These are phyloP conservation scores for Pogonophryne albipinna DNA, from an alignment of 2,797 vertebrate genomes.

Conservation along the genomic window DNA sequence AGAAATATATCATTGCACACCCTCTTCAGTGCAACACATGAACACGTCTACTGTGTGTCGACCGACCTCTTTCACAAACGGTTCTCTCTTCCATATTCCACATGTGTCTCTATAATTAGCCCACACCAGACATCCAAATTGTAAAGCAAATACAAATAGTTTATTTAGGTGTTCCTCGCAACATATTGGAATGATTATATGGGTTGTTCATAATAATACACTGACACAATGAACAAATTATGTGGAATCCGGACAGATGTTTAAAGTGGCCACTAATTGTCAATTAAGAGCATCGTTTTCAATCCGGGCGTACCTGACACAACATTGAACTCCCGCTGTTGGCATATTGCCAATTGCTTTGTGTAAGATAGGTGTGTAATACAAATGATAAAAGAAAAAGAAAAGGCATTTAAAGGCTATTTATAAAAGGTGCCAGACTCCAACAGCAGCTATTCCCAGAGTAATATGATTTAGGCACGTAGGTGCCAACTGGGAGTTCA, in stretches of 20 bases:
- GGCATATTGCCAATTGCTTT: conserved; percentile 9
- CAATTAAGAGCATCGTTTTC: conserved; percentile 2
- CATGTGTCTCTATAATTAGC: background rate
- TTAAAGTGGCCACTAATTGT: conserved; percentile 2
- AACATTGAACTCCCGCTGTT: conserved; percentile 21
- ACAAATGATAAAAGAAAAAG: background rate
- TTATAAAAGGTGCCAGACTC: conserved; percentile 39
- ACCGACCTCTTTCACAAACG: conserved; percentile 4
- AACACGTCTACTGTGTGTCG: background rate
- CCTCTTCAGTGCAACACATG: background rate
- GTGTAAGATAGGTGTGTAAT: conserved; percentile 13
- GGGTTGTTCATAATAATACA: background rate
- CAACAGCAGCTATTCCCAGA: conserved; percentile 20
- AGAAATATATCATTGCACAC: background rate
- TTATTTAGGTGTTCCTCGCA: background rate
- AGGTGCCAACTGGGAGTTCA: background rate
- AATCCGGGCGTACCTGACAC: conserved; percentile 12
- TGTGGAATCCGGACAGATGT: background rate
- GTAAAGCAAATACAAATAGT: background rate
- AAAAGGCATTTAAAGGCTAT: conserved; percentile 11
- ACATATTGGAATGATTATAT: background rate
- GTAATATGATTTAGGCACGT: background rate
- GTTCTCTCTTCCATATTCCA: conserved; percentile 5
- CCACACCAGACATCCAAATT: background rate
- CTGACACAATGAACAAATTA: background rate